These are phyloP conservation scores for Trachelus tabidus DNA, from an alignment of 2,888 invertebrate species.

Conservation along the genomic window DNA sequence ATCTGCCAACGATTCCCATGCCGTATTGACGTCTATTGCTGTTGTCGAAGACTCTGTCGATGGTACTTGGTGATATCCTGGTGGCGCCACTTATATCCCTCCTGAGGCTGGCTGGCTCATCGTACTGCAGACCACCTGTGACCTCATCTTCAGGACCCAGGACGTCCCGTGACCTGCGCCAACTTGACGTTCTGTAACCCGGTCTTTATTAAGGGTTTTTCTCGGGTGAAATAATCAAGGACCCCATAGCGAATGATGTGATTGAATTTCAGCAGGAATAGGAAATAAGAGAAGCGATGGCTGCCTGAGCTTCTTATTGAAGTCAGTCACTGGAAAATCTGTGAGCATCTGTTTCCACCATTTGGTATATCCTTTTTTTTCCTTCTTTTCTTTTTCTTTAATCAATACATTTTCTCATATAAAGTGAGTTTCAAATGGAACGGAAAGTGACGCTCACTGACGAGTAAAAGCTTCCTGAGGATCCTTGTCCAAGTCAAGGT, in stretches of 20 bases:
- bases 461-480: not conserved
- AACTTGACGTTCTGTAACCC: conserved; percentile 58
- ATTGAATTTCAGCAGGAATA: not conserved
- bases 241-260: not conserved
- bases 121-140: conserved; percentile 34
- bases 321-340: not conserved
- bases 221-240: not conserved
- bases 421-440: not conserved
- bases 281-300: not conserved
- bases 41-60: conserved; percentile 91
- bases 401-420: not conserved
- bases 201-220: conserved; percentile 20
- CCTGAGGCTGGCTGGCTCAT: conserved; percentile 49
- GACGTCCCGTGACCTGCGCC: conserved; percentile 55
- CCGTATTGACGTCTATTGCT: conserved; percentile 88
- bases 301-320: not conserved
- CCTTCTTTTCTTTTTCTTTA: not conserved
- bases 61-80: conserved; percentile 80
- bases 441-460: not conserved
- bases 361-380: not conserved
- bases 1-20: conserved; percentile 83
- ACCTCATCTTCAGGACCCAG: conserved; percentile 1
- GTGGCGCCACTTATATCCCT: conserved; percentile 69
- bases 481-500: not conserved
- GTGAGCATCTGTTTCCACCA: not conserved